Evolutionary conservation across 1,140 invertebrate species (phyloP), one percentile per base, ranked within the genome.

Genomic region (Sitophilus oryzae): DNA sequence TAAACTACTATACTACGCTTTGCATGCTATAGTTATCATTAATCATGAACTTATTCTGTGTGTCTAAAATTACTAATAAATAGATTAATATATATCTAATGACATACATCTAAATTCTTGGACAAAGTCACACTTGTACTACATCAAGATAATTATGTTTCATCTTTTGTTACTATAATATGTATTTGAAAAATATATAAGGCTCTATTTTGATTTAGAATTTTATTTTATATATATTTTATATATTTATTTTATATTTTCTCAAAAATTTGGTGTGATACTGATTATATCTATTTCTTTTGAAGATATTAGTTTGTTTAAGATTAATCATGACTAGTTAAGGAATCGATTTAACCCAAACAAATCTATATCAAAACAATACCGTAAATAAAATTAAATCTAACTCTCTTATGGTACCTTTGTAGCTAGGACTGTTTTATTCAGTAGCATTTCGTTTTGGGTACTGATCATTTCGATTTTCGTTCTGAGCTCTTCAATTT

Each of bases 401-500:
- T 30, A 30, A 30, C 25, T 30, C 25, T 30, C 11, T 54, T 35
- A 56, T 42, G 53, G 53, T 19, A 56, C 45, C 19, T 56, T 56
- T 5, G 30, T 35, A 2, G 53, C 49, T 34, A 57, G 22, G 8
- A 50, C 50, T 4, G 55, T 57, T 34, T 57, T 57, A 34, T 66
- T 61, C n/a, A 67, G 48, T 34, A 69, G 44, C 30, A 65, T 47
- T 59, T 69, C 49, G 30, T 69, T 71, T 52, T 71, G 65, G 8
- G 57, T 60, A 22, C 59, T 52, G 3, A 71, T 50, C 54, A 65
- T 59, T 40, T 69, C 61, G 10, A 71, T 58, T 52, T 61, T 56
- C 4, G 57, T 59, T 18, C 65, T 64, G 15, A 71, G 57, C 48
- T 68, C 56, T 56, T 69, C 60, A 20, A 71, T 65, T 58, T 71